phyloP scores from a whole-genome alignment of 2,113 vertebrate genomes.

The Vombatus ursinus region DNA sequence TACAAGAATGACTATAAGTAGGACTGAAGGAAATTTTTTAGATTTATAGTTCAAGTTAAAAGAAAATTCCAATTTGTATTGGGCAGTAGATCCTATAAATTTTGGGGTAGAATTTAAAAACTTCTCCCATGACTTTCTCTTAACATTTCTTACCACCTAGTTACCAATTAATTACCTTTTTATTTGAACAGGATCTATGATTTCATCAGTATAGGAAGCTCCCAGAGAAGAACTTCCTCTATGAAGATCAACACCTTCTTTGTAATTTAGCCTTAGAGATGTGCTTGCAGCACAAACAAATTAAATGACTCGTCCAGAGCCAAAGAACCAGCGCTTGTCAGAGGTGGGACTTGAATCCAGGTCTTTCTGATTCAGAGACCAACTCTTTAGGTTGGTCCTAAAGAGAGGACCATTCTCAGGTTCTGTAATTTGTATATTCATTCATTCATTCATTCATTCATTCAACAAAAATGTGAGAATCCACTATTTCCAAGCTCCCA shows the following conservation, averaged over 20 bases:
- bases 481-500: neutral
- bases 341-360: neutral
- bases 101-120: neutral
- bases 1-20: neutral
- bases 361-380: neutral
- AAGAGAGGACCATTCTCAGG: no score
- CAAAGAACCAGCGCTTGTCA: neutral
- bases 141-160: neutral
- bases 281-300: neutral
- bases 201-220: neutral
- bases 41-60: neutral
- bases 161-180: neutral
- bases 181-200: neutral
- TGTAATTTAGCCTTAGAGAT: neutral
- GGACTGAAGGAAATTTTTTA: neutral
- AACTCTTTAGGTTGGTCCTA: neutral
- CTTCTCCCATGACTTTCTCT: neutral
- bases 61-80: neutral
- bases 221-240: neutral
- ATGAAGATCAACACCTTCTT: neutral
- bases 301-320: neutral
- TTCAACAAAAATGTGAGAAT: neutral
- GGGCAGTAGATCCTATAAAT: neutral
- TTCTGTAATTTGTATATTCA: neutral
- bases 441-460: neutral